Evolutionary conservation across 2,888 invertebrate genomes (phyloP), one percentile per base, ranked within the genome.

Genomic region (Ophioninae sp.): DNA sequence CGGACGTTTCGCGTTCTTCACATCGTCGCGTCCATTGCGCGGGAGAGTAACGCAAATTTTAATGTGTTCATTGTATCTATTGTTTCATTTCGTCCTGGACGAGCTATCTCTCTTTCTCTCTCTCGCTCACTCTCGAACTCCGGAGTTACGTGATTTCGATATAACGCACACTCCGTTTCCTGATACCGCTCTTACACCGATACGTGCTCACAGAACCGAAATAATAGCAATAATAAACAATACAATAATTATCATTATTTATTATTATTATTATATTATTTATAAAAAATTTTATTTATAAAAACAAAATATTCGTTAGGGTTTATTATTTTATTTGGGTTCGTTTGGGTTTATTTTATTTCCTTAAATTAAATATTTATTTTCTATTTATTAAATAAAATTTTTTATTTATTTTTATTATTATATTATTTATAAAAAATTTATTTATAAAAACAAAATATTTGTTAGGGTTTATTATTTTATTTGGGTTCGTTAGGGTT

Each of bases 61-160:
- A 84, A 81, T 81, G 81, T 84, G 62, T 70, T 79, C 84, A 84
- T 84, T 84, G 84, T 84, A 79, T 79, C 84, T 84, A 84, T 84
- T 84, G 84, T 84, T 84, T 84, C 72, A 79, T 72, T 79, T 81
- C 72, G 79, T 75, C 79, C 75, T 72, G 78, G 56, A 59, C 81
- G 70, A 81, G 76, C 72, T 44, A 61, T 68, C 73, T 62, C 30
- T 30, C 30, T 30, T n/a, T n/a, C n/a, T n/a, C n/a, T n/a, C n/a
- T n/a, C n/a, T n/a, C n/a, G n/a, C n/a, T n/a, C n/a, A n/a, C 73
- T 72, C 61, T 67, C 62, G 10, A 39, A 57, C 74, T 70, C 59
- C 37, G 64, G 21, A 80, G 83, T 83, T 78, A 74, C 81, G 81
- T 74, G 83, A 83, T 81, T 83, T 83, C 62, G 59, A 69, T 67